Percentiles rank a stretch among this genome's conserved stretches.
Evolutionary conservation across 2,797 vertebrate genomes (phyloP).

Genomic region (Amblyraja radiata): DNA sequence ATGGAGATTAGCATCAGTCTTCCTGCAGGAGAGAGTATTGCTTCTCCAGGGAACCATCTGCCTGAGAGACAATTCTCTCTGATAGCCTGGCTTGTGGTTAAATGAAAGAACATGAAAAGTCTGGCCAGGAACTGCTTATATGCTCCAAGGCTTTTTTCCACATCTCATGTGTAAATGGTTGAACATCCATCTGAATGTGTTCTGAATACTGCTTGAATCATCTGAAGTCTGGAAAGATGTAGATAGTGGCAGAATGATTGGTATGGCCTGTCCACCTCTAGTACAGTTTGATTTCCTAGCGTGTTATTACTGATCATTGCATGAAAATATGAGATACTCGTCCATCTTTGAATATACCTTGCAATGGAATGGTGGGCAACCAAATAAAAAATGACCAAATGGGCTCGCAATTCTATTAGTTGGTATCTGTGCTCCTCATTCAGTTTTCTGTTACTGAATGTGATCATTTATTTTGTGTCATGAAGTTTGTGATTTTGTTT

Average conservation of each 20-base stretch:
- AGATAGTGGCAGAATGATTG: neutral
- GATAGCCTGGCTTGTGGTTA: neutral
- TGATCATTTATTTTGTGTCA: too few relatives aligned
- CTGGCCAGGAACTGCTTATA: neutral
- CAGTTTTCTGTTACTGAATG: too few relatives aligned
- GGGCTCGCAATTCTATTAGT: too few relatives aligned
- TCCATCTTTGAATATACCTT: neutral
- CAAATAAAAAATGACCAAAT: neutral
- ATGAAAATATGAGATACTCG: neutral
- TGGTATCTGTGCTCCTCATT: too few relatives aligned
- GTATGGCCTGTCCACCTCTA: neutral
- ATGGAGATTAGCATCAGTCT: neutral
- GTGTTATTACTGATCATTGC: neutral
- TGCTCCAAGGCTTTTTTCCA: neutral
- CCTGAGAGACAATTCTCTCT: neutral
- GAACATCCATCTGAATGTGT: neutral
- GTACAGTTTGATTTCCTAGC: neutral
- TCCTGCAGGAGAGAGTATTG: neutral
- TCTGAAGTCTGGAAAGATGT: too few relatives aligned
- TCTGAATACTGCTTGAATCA: neutral
- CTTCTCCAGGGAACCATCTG: neutral
- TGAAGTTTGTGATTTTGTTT: too few relatives aligned
- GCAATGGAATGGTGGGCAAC: neutral
- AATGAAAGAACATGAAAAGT: neutral
- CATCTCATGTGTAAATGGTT: neutral